Evolutionary conservation across 2,888 invertebrate genomes (phyloP).

Genomic region (Drosophila niveifrons): DNA sequence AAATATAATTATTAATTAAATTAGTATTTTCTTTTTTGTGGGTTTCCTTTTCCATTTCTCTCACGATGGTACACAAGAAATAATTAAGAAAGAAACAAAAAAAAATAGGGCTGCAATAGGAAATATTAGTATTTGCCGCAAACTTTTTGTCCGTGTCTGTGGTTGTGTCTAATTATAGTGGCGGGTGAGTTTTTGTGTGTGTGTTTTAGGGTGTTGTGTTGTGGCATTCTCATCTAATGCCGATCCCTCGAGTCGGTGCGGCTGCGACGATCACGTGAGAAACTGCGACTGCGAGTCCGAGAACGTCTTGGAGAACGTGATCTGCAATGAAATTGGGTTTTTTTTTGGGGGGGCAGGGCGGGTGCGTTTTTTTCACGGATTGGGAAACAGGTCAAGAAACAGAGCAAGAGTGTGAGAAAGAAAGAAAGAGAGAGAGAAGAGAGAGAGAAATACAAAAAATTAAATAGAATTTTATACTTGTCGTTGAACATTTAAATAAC

Average conservation of each 20-base stretch:
- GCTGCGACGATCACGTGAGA: constrained; percentile 87
- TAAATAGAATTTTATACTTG: constrained; percentile 58
- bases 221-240: constrained; percentile 82
- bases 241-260: constrained; percentile 88
- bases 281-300: constrained; percentile 86
- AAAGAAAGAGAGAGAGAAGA: constrained; percentile 33
- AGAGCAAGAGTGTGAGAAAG: constrained; percentile 24
- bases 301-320: constrained; percentile 85
- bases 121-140: constrained; percentile 16
- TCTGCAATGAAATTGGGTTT: constrained; percentile 81
- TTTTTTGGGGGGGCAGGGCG: constrained; percentile 11
- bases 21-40: constrained; percentile 4
- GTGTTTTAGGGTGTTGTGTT: constrained; percentile 12
- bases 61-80: constrained; percentile 20
- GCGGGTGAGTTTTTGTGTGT: constrained; percentile 9
- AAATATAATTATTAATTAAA: constrained; percentile 3
- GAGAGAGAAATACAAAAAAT: constrained; percentile 62
- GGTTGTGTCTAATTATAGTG: constrained; percentile 6
- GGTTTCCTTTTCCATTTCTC: constrained; percentile 20
- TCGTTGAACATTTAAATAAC: constrained; percentile 26
- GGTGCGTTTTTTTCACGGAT: not conserved
- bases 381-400: constrained; percentile 18
- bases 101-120: constrained; percentile 37
- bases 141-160: constrained; percentile 13
- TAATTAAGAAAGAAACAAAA: constrained; percentile 3